Evolutionary conservation across 2,113 vertebrate species (phyloP).

Genomic region (Colius striatus): DNA sequence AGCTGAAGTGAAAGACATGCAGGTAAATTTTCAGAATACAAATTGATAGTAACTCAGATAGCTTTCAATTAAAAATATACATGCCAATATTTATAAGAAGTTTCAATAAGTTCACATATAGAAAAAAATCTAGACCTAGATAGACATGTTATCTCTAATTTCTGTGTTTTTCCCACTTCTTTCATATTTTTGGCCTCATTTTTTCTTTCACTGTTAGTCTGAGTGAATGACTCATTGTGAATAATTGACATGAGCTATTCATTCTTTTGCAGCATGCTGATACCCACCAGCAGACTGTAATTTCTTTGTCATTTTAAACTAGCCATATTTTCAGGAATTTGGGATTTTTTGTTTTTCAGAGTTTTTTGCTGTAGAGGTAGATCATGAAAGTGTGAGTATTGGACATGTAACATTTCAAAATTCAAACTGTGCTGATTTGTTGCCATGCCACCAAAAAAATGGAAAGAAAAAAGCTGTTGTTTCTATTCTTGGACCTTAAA

Average conservation of each 20-base stretch:
- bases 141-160: background rate
- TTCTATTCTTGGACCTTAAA: slow-evolving; percentile 15
- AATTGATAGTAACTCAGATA: background rate
- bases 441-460: background rate
- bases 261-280: background rate
- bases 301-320: slow-evolving; percentile 14
- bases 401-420: background rate
- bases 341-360: accelerated
- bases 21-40: background rate
- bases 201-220: background rate
- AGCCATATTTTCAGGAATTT: background rate
- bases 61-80: background rate
- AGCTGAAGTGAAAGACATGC: background rate
- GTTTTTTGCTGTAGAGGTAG: background rate
- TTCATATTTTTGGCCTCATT: background rate
- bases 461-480: background rate
- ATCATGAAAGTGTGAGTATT: background rate
- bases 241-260: background rate
- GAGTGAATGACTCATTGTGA: background rate
- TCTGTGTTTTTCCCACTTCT: background rate
- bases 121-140: background rate
- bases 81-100: background rate
- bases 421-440: background rate
- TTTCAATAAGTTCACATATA: background rate
- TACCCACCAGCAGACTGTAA: background rate